Evolutionary conservation across 2,797 vertebrate species (phyloP).

Genomic region (Sebastes kiyomatsui): DNA sequence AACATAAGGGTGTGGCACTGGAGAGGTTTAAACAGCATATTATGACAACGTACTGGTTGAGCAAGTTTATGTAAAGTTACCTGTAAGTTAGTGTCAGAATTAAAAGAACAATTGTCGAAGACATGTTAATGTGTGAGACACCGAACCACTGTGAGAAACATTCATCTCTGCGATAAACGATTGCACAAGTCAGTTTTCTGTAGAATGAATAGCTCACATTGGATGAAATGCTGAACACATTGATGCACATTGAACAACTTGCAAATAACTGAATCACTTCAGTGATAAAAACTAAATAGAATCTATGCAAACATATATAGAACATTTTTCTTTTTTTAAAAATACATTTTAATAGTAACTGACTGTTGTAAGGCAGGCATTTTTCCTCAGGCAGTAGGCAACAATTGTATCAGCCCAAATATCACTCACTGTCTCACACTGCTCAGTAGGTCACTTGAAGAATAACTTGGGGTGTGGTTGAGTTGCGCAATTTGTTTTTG

Average conservation of each 20-base stretch:
- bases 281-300: neutral
- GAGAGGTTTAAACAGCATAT: neutral
- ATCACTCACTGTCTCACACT: neutral
- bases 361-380: neutral
- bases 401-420: too few species aligned
- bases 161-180: neutral
- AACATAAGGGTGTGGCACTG: slow-evolving; percentile 1
- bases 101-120: neutral
- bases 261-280: neutral
- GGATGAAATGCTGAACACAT: neutral
- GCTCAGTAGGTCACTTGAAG: neutral
- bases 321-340: too few species aligned
- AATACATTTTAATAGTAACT: neutral
- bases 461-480: neutral
- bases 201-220: neutral
- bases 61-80: neutral
- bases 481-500: neutral
- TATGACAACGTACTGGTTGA: neutral
- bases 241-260: neutral
- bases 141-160: neutral
- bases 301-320: too few species aligned
- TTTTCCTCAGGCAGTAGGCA: neutral
- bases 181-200: neutral
- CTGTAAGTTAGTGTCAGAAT: neutral
- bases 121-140: neutral